Base-by-base conservation (phyloP, 2,797 vertebrate species). In the Myotis pilosus region DNA sequence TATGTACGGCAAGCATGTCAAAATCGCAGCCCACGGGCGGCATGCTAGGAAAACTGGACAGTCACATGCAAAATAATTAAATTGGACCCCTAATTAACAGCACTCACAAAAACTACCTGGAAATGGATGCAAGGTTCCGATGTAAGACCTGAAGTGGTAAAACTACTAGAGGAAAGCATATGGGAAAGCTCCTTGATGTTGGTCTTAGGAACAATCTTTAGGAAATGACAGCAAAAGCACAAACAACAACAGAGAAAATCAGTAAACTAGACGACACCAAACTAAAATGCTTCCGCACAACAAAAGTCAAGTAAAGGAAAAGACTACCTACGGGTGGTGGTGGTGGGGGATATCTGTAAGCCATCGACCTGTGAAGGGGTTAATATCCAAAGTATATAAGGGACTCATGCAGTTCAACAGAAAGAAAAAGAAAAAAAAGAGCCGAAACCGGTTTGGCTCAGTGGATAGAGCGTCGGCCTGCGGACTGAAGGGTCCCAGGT, bases 1-100 rank as follows among this genome's bases (percentile, higher is more conserved):
- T 99, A 98, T 99, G 47, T 47, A 47, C 12, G 12, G 47, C 47
- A 13, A 47, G 47, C 47, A 47, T 47, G 47, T 47, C 47, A 47
- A 13, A 12, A 12, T 13, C 12, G 12, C 47, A 47, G 47, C 47
- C 47, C 47, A 1, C 12, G 47, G 47, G 2, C 47, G 13, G 47
- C 47, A 47, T 47, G 28, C 47, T 49, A 5, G 10, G 44, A 49
- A 75, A 75, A 75, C 47, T 49, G 28, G 17, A 75, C 30, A 20
- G 30, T n/a, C 72, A 75, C 72, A 49, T 11, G 17, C 72, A 19
- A 75, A 75, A 75, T 17, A 75, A 75, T 20, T 15, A 75, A 75
- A 75, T 12, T 75, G 44, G 72, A 49, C 28, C 28, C 28, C 44
- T 30, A 47, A 19, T 6, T 49, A 49, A 49, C 8, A 49, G 8